phyloP scores from a whole-genome alignment of 2,797 vertebrate species.

The Fringilla coelebs region DNA sequence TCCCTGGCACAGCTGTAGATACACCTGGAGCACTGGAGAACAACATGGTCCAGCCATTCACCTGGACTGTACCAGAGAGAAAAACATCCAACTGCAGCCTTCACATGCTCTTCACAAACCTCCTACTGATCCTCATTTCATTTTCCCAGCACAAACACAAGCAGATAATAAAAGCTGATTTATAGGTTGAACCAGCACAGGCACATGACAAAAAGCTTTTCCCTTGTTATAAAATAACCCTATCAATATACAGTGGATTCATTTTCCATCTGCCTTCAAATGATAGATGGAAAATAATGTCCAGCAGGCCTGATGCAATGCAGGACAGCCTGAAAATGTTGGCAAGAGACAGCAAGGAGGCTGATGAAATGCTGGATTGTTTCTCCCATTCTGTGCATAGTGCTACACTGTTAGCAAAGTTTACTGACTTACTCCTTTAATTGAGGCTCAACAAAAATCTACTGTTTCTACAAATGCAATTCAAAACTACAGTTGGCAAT shows the following conservation, averaged over 20 bases:
- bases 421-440: not conserved
- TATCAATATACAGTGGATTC: not conserved
- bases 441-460: slow-evolving; percentile 10
- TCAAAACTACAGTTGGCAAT: not conserved
- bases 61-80: not conserved
- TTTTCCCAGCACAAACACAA: not conserved
- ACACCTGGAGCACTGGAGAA: not conserved
- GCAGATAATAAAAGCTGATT: not conserved
- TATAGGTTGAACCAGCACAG: not conserved
- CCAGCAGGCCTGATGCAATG: slow-evolving; percentile 19
- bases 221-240: not conserved
- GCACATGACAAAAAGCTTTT: not conserved
- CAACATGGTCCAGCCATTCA: not conserved
- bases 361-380: slow-evolving; percentile 25
- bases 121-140: not conserved
- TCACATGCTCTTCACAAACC: not conserved
- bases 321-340: not conserved
- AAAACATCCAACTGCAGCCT: not conserved
- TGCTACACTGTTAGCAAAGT: not conserved
- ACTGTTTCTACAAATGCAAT: slow-evolving; percentile 1
- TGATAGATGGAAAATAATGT: not conserved
- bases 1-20: not conserved
- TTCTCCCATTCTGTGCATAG: slow-evolving; percentile 30
- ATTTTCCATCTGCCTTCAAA: not conserved
- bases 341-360: slow-evolving; percentile 4